A percentile compares a stretch with the other conserved stretches of the same genome.
Conservation (phyloP, 2,888 invertebrate genomes). For the Drosophila peninsularis region DNA sequence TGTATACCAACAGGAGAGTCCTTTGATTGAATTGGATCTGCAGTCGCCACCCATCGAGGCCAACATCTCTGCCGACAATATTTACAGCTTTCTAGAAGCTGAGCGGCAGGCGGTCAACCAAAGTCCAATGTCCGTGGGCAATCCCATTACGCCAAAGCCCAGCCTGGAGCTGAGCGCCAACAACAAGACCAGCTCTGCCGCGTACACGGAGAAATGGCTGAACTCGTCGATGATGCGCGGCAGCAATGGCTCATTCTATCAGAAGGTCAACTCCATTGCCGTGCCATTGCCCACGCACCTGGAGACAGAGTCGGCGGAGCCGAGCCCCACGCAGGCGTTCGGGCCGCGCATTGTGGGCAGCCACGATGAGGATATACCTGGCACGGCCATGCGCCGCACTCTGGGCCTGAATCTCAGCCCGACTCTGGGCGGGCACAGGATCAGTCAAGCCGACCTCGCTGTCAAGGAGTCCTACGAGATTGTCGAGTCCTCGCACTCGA, state of each 20-base stretch:
- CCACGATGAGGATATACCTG: slow-evolving; percentile 83
- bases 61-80: slow-evolving; percentile 51
- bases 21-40: slow-evolving; percentile 53
- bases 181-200: slow-evolving; percentile 30
- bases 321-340: slow-evolving; percentile 85
- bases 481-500: slow-evolving; percentile 71
- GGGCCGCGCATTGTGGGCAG: slow-evolving; percentile 85
- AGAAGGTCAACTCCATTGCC: slow-evolving; percentile 64
- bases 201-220: slow-evolving; percentile 80
- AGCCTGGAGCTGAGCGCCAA: slow-evolving; percentile 26
- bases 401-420: slow-evolving; percentile 77
- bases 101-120: slow-evolving; percentile 44
- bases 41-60: slow-evolving; percentile 29
- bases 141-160: slow-evolving; percentile 46
- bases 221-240: slow-evolving; percentile 66
- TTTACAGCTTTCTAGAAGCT: slow-evolving; percentile 60
- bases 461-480: slow-evolving; percentile 51
- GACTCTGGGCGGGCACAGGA: slow-evolving; percentile 36
- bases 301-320: slow-evolving; percentile 82
- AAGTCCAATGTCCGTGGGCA: slow-evolving; percentile 7
- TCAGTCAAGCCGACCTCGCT: slow-evolving; percentile 33
- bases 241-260: slow-evolving; percentile 42
- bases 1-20: slow-evolving; percentile 56
- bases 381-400: slow-evolving; percentile 83
- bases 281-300: slow-evolving; percentile 80